Evolutionary conservation across 1,140 invertebrate species (phyloP), one percentile per base, ranked within the genome.

Genomic region (Conopomorpha cramerella): DNA sequence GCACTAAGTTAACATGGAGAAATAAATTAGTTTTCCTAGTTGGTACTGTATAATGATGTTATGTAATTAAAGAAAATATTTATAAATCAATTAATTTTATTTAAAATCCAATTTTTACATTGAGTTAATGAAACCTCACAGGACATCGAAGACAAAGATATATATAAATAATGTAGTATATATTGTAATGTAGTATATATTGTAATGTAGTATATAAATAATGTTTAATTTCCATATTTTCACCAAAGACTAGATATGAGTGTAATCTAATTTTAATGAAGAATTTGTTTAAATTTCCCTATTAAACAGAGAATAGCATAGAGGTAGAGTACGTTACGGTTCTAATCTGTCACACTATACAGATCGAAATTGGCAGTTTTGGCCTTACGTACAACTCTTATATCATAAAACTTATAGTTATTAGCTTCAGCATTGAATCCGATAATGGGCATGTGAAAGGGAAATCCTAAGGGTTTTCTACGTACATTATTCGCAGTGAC

Each of bases 381-480:
- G n/a, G n/a, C n/a, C n/a, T n/a, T n/a, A n/a, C n/a, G n/a, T n/a
- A n/a, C n/a, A n/a, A n/a, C n/a, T n/a, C n/a, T 40, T 8, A 74
- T 44, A 41, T 68, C 62, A 41, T 53, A 70, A 49, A 74, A 72
- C 32, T 51, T 55, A 38, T 60, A 74, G 48, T 72, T 74, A 34
- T 31, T 45, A 6, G 44, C 44, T 17, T 34, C 32, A 10, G 45
- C 28, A 35, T 60, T 49, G 30, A 40, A 49, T 32, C 43, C 27
- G 27, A 25, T 26, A 10, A 46, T 45, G 38, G 40, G 41, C 39
- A 57, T 60, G 38, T 74, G 53, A 27, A 74, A 74, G 15, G 70
- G 70, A 42, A 72, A 74, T 14, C 67, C 70, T 39, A 70, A 34
- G 7, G 67, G 61, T 30, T 58, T 56, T 27, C 31, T 39, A 14